Conservation (phyloP, 2,797 vertebrate genomes). For the Capromys pilorides region DNA sequence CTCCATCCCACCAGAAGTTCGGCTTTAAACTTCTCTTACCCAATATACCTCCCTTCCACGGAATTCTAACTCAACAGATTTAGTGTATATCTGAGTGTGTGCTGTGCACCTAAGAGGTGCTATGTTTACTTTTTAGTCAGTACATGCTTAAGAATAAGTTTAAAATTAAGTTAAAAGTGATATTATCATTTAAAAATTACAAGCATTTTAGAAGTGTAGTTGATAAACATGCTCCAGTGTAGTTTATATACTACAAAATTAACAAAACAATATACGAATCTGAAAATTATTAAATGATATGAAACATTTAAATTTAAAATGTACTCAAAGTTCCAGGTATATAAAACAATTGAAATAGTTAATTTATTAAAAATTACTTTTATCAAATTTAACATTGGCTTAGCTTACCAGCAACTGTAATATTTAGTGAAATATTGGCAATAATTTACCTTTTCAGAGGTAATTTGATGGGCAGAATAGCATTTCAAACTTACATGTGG, state of each 20-base stretch:
- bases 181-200: conserved; percentile 46
- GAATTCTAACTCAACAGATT: conserved; percentile 17
- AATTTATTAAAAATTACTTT: conserved; percentile 10
- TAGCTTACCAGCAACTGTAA: not conserved
- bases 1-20: not conserved
- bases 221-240: not conserved
- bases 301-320: conserved; percentile 42
- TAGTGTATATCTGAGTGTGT: not conserved
- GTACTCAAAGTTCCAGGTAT: not conserved
- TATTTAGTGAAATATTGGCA: not conserved
- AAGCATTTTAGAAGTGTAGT: not conserved
- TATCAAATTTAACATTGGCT: conserved; percentile 30
- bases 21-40: not conserved
- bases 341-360: not conserved
- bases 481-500: not conserved
- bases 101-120: not conserved
- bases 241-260: not conserved
- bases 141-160: not conserved
- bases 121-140: not conserved
- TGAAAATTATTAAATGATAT: not conserved
- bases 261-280: not conserved
- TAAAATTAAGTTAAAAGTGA: not conserved
- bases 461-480: not conserved
- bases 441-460: conserved; percentile 4
- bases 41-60: not conserved